Base-by-base conservation (phyloP, 2,797 vertebrate genomes). In the Prunella strophiata region DNA sequence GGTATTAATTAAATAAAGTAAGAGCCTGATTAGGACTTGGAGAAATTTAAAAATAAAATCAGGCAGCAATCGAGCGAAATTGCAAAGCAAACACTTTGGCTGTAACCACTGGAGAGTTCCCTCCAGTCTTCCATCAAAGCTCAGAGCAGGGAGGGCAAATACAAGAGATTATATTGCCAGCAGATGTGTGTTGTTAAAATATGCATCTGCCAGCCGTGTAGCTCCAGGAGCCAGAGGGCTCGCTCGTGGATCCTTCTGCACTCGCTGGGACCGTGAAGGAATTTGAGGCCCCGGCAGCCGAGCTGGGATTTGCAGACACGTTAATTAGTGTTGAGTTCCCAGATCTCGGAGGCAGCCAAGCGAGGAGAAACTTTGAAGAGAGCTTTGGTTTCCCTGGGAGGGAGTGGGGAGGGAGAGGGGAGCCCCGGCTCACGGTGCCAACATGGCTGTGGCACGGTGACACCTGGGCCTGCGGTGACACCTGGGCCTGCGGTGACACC, bases 1-100 rank as follows among this genome's bases (percentile, higher is more conserved):
- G 94, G 96, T 97, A 98, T 98, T 98, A 98, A 98, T 98, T 98
- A 98, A 98, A 98, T 97, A 98, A 97, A 98, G 95, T 91, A 92
- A 95, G 95, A 96, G 95, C 84, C 94, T 98, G 97, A 97, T 97
- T 97, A 98, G 97, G 96, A 97, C 96, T 97, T 77, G 91, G 19
- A 90, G 94, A 96, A 96, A 97, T 79, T 91, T 89, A 92, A 98
- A 97, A 95, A 91, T 92, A 91, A 95, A 96, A 96, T 96, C 94
- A 97, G 95, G 93, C 93, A 82, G 97, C 92, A 89, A 94, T 89
- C 23, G 85, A 59, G 96, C 13, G 59, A 96, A 98, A 97, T 74
- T 96, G 96, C 97, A 97, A 97, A 98, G 98, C 97, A 98, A 98
- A 98, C 97, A 97, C 97, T 97, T 97, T 62, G 96, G 76, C 88